phyloP scores from a whole-genome alignment of 1,140 invertebrate genomes.

The Philotrypesis tridentata region DNA sequence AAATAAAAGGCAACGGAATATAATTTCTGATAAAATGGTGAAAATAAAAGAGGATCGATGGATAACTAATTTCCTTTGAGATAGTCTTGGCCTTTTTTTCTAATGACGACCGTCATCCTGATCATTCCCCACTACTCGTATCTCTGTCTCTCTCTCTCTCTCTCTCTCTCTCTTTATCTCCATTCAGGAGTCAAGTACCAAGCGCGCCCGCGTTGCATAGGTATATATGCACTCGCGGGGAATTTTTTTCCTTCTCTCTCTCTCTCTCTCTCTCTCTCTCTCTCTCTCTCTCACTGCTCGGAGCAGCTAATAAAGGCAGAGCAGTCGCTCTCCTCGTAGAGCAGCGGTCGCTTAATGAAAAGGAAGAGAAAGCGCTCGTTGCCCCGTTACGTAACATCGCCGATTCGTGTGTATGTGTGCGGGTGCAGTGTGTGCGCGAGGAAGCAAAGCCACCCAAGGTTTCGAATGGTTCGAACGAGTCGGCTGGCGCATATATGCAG shows the following conservation, averaged over 20 bases:
- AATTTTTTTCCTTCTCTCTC: conserved; percentile 27
- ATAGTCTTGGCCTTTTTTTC: not conserved
- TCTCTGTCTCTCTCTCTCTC: conserved; percentile 5
- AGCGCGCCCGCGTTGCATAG: not conserved
- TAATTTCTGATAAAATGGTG: too few species aligned
- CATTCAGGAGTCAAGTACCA: conserved; percentile 35
- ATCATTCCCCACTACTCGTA: not conserved
- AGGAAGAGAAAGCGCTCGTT: conserved; percentile 40
- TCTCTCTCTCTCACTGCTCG: not conserved
- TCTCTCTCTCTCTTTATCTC: conserved; percentile 8
- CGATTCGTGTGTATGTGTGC: conserved; percentile 57
- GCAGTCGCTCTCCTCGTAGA: conserved; percentile 18
- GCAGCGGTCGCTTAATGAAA: conserved; percentile 50
- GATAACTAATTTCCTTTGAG: not conserved
- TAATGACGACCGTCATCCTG: conserved; percentile 8
- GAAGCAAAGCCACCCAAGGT: conserved; percentile 9
- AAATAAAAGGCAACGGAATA: too few species aligned
- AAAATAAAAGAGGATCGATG: too few species aligned
- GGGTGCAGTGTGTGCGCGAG: not conserved
- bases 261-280: conserved; percentile 12
- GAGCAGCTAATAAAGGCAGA: conserved; percentile 33
- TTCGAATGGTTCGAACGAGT: conserved; percentile 36
- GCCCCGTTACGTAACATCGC: conserved; percentile 63
- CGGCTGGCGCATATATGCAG: not conserved
- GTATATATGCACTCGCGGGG: not conserved